Percentiles rank a stretch among this genome's conserved stretches.
Evolutionary conservation across 1,140 invertebrate genomes (phyloP).

Genomic region (Nephila pilipes): DNA sequence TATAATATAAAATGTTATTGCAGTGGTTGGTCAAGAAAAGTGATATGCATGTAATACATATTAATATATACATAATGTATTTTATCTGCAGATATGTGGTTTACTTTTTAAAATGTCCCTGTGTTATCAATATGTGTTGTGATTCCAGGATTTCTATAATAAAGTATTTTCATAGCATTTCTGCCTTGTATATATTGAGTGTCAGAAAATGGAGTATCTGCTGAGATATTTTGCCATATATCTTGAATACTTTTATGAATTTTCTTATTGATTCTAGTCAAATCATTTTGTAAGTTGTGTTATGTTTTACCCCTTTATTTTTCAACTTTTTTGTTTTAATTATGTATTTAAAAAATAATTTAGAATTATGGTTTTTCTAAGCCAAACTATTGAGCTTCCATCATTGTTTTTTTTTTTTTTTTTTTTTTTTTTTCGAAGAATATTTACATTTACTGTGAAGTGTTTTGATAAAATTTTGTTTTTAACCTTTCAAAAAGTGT

Average conservation of each 20-base stretch:
- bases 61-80: constrained; percentile 67
- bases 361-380: not conserved
- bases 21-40: constrained; percentile 36
- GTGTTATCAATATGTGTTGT: constrained; percentile 60
- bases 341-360: not conserved
- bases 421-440: not conserved
- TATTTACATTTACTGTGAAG: not conserved
- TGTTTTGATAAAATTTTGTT: too few relatives aligned
- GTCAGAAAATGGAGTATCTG: constrained; percentile 33
- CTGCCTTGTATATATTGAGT: constrained; percentile 65
- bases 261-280: constrained; percentile 57
- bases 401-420: not conserved
- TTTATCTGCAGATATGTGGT: constrained; percentile 71
- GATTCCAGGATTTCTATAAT: constrained; percentile 66
- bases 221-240: constrained; percentile 58
- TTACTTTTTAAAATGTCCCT: constrained; percentile 69
- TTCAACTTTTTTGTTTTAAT: not conserved
- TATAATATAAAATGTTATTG: constrained; percentile 63
- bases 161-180: constrained; percentile 76
- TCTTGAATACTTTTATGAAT: not conserved
- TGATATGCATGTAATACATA: constrained; percentile 67
- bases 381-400: constrained; percentile 33
- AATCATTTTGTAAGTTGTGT: not conserved
- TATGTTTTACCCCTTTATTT: not conserved
- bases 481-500: too few relatives aligned